Evolutionary conservation across 2,888 invertebrate species (phyloP).

Genomic region (Drosophila koepferae): DNA sequence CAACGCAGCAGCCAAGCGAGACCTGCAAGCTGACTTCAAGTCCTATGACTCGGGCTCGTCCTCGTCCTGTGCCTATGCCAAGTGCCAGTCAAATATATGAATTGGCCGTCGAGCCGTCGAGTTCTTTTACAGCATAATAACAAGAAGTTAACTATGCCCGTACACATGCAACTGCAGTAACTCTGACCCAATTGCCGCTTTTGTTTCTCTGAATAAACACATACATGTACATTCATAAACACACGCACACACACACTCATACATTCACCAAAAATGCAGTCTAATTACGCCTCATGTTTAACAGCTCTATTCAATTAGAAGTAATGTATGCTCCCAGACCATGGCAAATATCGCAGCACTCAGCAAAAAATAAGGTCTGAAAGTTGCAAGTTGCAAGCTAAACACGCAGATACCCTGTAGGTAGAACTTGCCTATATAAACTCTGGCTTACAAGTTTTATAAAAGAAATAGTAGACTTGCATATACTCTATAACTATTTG

Average conservation of each 20-base stretch:
- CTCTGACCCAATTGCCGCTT: constrained; percentile 56
- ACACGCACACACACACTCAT: constrained; percentile 2
- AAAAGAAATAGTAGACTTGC: neutral
- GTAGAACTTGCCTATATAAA: neutral
- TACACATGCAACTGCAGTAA: constrained; percentile 41
- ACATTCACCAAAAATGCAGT: constrained; percentile 44
- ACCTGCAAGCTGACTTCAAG: constrained; percentile 29
- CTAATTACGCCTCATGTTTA: constrained; percentile 73
- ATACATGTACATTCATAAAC: neutral
- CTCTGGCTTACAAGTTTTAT: neutral
- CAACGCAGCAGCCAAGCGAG: constrained; percentile 23
- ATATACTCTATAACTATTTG: neutral
- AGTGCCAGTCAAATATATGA: constrained; percentile 76
- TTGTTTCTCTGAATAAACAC: constrained; percentile 33
- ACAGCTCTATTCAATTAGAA: constrained; percentile 74
- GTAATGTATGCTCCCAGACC: constrained; percentile 52
- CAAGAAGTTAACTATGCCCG: constrained; percentile 66
- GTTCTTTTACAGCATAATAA: constrained; percentile 63
- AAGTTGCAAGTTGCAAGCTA: neutral
- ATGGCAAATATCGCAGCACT: constrained; percentile 46
- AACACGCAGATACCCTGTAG: neutral
- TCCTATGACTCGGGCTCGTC: constrained; percentile 24
- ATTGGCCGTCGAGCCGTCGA: constrained; percentile 54
- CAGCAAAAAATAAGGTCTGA: constrained; percentile 13
- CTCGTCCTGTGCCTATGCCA: constrained; percentile 58